phyloP scores from a whole-genome alignment of 2,888 invertebrate species.

The Orthonevra nobilis region DNA sequence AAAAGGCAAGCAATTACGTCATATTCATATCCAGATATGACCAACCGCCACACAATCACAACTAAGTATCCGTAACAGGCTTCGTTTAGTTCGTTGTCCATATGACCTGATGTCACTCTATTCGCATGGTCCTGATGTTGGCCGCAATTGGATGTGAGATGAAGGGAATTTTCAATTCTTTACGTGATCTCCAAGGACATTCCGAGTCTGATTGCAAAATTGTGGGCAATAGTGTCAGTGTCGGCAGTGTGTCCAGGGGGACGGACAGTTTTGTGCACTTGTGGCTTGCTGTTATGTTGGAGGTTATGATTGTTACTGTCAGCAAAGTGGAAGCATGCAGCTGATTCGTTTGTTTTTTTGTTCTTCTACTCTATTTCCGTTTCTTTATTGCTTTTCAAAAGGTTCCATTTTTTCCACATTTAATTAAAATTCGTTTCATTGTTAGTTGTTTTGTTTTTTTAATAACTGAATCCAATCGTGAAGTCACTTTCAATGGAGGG shows the following conservation, averaged over 20 bases:
- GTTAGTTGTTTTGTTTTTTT: too few species aligned
- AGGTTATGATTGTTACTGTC: slow-evolving; percentile 66
- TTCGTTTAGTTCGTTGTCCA: slow-evolving; percentile 56
- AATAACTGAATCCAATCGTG: too few species aligned
- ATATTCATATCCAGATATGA: slow-evolving; percentile 58
- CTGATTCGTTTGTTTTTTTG: not conserved
- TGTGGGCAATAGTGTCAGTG: slow-evolving; percentile 52
- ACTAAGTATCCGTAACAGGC: slow-evolving; percentile 68
- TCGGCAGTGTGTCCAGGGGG: slow-evolving; percentile 10
- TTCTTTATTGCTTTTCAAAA: slow-evolving; percentile 54
- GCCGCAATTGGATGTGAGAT: slow-evolving; percentile 56
- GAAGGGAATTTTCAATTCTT: slow-evolving; percentile 72
- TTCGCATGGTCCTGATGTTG: slow-evolving; percentile 48
- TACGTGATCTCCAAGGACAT: slow-evolving; percentile 73
- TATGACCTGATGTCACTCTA: slow-evolving; percentile 61
- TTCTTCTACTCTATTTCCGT: slow-evolving; percentile 9
- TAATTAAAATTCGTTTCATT: slow-evolving; percentile 48
- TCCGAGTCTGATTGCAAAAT: slow-evolving; percentile 71
- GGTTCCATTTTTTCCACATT: slow-evolving; percentile 28
- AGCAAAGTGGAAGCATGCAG: slow-evolving; percentile 40
- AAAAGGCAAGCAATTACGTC: slow-evolving; percentile 64
- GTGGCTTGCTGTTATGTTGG: slow-evolving; percentile 40
- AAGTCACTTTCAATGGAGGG: too few species aligned
- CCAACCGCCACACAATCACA: slow-evolving; percentile 47
- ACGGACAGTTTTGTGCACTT: slow-evolving; percentile 57